Evolutionary conservation across 2,888 invertebrate genomes (phyloP), one percentile per base, ranked within the genome.

Genomic region (Ischnura elegans): DNA sequence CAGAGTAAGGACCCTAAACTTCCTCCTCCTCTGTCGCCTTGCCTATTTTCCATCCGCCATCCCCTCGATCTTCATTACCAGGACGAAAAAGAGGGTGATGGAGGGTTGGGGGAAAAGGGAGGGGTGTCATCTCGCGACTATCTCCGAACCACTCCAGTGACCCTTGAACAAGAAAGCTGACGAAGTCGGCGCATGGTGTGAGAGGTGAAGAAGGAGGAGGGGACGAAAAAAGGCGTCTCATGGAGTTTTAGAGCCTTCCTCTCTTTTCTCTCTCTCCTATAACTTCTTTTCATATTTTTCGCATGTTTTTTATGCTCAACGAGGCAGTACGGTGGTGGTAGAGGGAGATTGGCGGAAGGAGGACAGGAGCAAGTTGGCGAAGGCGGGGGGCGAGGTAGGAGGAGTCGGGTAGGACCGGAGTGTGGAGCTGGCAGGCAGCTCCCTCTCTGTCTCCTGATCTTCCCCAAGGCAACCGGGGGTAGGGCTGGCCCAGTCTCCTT

Each of bases 161-260:
- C 46, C 86, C 86, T 86, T 46, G 86, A 45, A 46, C 86, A 86
- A 46, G 46, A 86, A 86, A 86, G 86, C 45, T 86, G 86, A 45
- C 86, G 86, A 86, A 25, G 86, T 86, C 86, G 86, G 45, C 45
- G 45, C 21, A 8, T 29, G 25, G 86, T 36, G 86, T n/a, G 10
- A 46, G 46, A 85, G 25, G 19, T 21, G 47, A 8, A 13, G 4
- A n/a, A 84, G 36, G 42, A 10, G 51, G 61, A 21, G 25, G 61
- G 25, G 8, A 16, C 10, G 36, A 76, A 76, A 76, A 36, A 76
- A 76, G 76, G 29, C 76, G 29, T 36, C 76, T 76, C 29, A 76
- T 36, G 5, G 76, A 36, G 76, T 36, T n/a, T n/a, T 76, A 36
- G 76, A 16, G 25, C 25, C n/a, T 5, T 76, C 36, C 76, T 36